phyloP scores from a whole-genome alignment of 1,140 invertebrate genomes.

The Argopecten irradians region DNA sequence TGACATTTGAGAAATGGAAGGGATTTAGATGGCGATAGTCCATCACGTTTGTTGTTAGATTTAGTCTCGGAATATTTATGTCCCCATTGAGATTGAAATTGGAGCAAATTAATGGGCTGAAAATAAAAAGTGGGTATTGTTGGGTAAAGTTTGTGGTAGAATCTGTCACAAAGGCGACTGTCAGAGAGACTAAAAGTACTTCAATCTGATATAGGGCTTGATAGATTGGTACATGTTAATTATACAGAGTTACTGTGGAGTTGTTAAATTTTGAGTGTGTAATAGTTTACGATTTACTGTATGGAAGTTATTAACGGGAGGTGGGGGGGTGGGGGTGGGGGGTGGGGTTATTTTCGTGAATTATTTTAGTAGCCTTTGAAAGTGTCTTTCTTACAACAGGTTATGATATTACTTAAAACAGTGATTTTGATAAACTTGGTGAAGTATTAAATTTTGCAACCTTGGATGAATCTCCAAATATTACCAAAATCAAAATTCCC shows the following conservation, averaged over 20 bases:
- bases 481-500: too few species aligned
- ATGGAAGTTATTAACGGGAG: too few species aligned
- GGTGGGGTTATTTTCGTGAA: too few species aligned
- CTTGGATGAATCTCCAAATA: too few species aligned
- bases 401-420: too few species aligned
- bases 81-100: neutral
- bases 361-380: too few species aligned
- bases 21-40: neutral
- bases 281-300: too few species aligned
- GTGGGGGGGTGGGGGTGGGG: too few species aligned
- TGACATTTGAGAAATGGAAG: neutral
- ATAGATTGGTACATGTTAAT: slow-evolving; percentile 11
- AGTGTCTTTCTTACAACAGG: too few species aligned
- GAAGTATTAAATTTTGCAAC: too few species aligned
- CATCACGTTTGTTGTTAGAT: neutral
- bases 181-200: neutral
- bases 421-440: too few species aligned
- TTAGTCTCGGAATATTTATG: slow-evolving; percentile 15
- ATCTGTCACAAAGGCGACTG: neutral
- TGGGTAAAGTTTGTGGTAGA: neutral
- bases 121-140: neutral
- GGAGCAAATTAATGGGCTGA: neutral
- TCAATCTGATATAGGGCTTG: neutral
- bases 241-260: neutral
- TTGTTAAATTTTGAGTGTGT: too few species aligned